Evolutionary conservation across 2,888 invertebrate species (phyloP), one percentile per base, ranked within the genome.

Genomic region (Chelonus formosanus): DNA sequence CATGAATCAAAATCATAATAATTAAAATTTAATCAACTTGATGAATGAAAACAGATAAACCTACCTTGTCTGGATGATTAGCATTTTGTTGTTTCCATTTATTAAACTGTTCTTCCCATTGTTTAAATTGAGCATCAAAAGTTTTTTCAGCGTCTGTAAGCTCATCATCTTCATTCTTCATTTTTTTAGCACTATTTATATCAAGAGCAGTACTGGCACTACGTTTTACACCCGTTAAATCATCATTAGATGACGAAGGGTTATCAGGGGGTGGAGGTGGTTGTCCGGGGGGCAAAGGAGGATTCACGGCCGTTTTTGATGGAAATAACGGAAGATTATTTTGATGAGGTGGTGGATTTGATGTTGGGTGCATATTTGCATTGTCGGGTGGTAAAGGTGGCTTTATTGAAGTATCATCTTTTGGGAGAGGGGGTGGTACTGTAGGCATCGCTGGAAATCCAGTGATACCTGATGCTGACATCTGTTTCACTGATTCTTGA

Each of bases 21-120:
- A 20, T 20, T 20, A 2, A 20, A 20, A 20, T 20, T 20, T 20
- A 20, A 20, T 20, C 1, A 20, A 20, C 20, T 20, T 20, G 20
- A 20, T 20, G 2, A 20, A 20, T 20, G 20, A 20, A 20, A 20
- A 20, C 20, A 2, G 45, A 47, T 8, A 60, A 59, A 80, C 80
- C 74, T 84, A 91, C 90, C 84, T 92, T 93, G 82, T 96, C 95
- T 0, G 96, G 96, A 86, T 96, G 96, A 83, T 94, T 93, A 44
- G 91, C 91, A 86, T 97, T 97, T 78, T 95, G 93, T 70, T 90
- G 89, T 80, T 93, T 94, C 97, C 97, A 97, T 75, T 92, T 92
- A 76, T 92, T 91, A 82, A 96, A 96, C 82, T 96, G 94, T 73
- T 92, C 89, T 84, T 96, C 95, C 96, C 96, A 97, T 78, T 94